These are phyloP conservation scores for Calephelis virginiensis DNA, from an alignment of 1,140 invertebrate genomes.

Conservation along the genomic window DNA sequence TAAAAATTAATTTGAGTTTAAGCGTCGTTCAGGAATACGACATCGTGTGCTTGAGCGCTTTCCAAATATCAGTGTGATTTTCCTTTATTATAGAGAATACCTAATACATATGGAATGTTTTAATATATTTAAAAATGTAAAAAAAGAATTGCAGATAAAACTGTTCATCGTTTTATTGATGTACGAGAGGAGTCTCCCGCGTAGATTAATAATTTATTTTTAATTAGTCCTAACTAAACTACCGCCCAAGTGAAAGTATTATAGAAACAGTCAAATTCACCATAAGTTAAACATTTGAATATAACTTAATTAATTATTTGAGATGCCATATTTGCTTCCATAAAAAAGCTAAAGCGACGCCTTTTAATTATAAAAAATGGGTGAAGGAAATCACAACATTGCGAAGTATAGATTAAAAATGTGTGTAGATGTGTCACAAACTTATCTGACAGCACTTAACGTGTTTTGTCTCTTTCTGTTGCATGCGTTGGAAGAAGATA, in stretches of 20 bases:
- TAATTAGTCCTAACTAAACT: slow-evolving; percentile 12
- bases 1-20: no score
- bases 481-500: no score
- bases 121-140: slow-evolving; percentile 52
- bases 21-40: background rate
- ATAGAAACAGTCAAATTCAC: background rate
- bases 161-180: slow-evolving; percentile 32
- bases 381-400: no score
- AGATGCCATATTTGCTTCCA: no score
- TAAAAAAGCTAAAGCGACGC: no score
- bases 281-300: no score
- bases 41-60: slow-evolving; percentile 38
- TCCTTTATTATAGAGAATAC: slow-evolving; percentile 58
- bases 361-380: no score
- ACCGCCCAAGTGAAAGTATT: slow-evolving; percentile 17
- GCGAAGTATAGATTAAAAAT: no score
- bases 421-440: no score
- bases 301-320: no score
- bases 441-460: no score
- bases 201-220: slow-evolving; percentile 17
- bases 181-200: slow-evolving; percentile 39
- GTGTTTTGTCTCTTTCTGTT: no score
- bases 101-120: slow-evolving; percentile 71
- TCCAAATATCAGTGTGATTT: slow-evolving; percentile 74
- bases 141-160: slow-evolving; percentile 39